Percentiles rank a stretch among this genome's conserved stretches.
These are phyloP conservation scores for Myotis brandtii DNA, from an alignment of 2,113 vertebrate genomes.

Conservation along the genomic window DNA sequence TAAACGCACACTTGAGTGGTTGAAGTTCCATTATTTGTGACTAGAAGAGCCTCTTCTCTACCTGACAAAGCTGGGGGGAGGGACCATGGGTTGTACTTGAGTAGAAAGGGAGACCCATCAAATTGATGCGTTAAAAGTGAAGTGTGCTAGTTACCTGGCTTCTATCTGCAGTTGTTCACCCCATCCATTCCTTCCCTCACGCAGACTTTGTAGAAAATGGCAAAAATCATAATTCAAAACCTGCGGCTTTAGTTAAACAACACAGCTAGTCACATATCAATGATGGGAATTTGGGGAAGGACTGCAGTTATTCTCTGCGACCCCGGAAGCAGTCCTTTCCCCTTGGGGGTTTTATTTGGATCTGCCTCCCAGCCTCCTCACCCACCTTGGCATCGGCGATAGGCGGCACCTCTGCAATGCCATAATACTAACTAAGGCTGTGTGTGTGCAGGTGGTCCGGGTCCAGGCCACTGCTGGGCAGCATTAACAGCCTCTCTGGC, in stretches of 20 bases:
- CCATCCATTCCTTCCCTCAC: slow-evolving; percentile 19
- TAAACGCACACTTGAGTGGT: neutral
- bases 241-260: neutral
- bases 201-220: slow-evolving; percentile 5
- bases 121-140: neutral
- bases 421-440: neutral
- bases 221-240: slow-evolving; percentile 1
- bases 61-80: neutral
- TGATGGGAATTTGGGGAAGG: slow-evolving; percentile 57
- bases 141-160: neutral
- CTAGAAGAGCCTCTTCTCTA: neutral
- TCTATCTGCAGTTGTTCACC: neutral
- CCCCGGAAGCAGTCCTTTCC: slow-evolving; percentile 42
- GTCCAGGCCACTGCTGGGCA: neutral
- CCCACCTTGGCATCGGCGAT: neutral
- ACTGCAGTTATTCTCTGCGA: slow-evolving; percentile 68
- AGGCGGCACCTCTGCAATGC: neutral
- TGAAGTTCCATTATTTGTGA: neutral
- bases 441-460: neutral
- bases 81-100: neutral
- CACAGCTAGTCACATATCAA: neutral
- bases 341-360: neutral
- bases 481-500: neutral
- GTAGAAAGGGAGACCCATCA: neutral
- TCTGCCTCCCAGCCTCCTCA: neutral